phyloP scores from a whole-genome alignment of 2,888 invertebrate species.

The Abscondita cerata region DNA sequence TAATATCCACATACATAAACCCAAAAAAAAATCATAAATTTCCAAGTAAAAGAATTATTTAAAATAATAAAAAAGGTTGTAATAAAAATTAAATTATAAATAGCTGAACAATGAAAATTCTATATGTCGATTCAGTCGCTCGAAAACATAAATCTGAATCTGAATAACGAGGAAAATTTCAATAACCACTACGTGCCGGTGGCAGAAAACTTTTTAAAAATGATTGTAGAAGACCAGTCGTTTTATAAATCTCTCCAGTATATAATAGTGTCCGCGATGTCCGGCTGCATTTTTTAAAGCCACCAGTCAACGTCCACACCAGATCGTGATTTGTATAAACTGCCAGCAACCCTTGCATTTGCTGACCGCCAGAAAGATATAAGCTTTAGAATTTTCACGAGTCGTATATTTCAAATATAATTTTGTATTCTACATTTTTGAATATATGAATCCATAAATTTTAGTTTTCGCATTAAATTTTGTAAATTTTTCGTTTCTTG shows the following conservation, averaged over 20 bases:
- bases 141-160: conserved; percentile 49
- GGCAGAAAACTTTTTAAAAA: conserved; percentile 52
- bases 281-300: conserved; percentile 50
- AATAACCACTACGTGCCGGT: conserved; percentile 51
- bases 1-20: too few relatives aligned
- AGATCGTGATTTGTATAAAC: conserved; percentile 53
- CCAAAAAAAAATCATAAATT: conserved; percentile 9
- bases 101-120: conserved; percentile 29
- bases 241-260: conserved; percentile 47
- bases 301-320: conserved; percentile 54
- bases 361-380: conserved; percentile 42
- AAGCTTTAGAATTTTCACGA: conserved; percentile 21
- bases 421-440: too few relatives aligned
- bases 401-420: too few relatives aligned
- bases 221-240: conserved; percentile 43
- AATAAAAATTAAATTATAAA: conserved; percentile 30
- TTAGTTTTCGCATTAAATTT: too few relatives aligned
- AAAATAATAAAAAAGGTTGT: conserved; percentile 25
- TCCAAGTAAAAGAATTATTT: conserved; percentile 1
- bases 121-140: conserved; percentile 31
- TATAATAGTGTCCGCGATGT: conserved; percentile 52
- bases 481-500: too few relatives aligned
- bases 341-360: conserved; percentile 53
- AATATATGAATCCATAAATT: too few relatives aligned
- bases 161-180: conserved; percentile 51